A percentile compares a stretch with the other conserved stretches of the same genome.
Conservation (phyloP, 53 echinoderm and acorn worm genomes). For the Echinarachnius parma region DNA sequence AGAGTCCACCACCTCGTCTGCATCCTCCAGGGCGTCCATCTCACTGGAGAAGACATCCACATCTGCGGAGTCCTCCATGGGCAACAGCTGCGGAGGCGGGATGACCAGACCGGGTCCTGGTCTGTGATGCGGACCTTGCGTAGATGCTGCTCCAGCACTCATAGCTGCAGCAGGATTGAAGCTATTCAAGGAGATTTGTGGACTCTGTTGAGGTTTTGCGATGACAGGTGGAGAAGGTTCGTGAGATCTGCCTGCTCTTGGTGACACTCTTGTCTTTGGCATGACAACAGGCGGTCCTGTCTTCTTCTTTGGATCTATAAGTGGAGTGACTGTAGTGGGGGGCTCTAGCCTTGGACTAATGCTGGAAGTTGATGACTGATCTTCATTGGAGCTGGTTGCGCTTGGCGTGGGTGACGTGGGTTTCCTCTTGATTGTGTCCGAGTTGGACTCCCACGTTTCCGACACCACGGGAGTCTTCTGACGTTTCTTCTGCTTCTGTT, state of each 20-base stretch:
- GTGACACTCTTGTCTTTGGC: conserved; percentile 27
- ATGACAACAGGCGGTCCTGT: conserved; percentile 26
- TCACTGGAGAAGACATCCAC: conserved; percentile 86
- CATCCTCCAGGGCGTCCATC: conserved; percentile 66
- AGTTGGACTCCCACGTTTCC: conserved; percentile 74
- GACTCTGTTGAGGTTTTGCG: neutral
- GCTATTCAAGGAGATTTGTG: conserved; percentile 12
- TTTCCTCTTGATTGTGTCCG: conserved; percentile 76
- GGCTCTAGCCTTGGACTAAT: neutral
- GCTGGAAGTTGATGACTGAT: neutral
- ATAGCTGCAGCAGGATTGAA: neutral
- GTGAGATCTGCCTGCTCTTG: conserved; percentile 2
- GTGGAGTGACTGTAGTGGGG: conserved; percentile 3
- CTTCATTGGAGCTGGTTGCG: neutral
- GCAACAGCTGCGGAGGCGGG: conserved; percentile 21
- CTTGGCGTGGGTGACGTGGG: conserved; percentile 36
- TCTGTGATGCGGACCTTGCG: neutral
- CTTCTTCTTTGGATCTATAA: conserved; percentile 9
- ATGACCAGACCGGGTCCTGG: conserved; percentile 26
- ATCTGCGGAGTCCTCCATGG: conserved; percentile 56
- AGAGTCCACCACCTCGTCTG: conserved; percentile 83
- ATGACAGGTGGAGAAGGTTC: neutral
- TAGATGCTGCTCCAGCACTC: neutral
- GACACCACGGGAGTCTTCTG: conserved; percentile 67
- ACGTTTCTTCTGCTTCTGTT: conserved; percentile 53